Base-by-base conservation (phyloP, 2,888 invertebrate species). In the Chaitophorus viminalis region DNA sequence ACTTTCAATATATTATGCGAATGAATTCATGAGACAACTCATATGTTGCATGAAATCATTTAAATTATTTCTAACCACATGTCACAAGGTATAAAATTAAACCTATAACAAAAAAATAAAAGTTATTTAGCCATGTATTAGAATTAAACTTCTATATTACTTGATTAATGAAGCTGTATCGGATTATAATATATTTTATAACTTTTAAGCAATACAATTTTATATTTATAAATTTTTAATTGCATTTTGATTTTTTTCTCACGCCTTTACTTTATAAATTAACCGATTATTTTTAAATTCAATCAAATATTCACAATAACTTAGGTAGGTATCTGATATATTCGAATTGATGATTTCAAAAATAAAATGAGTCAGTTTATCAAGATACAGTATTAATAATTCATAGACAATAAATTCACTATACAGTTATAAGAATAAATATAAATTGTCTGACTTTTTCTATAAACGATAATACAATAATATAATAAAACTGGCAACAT, bases 161-260 rank as follows among this genome's bases (percentile, higher is more conserved):
- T 33, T 17, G 65, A 65, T n/a, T 79, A 79, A 79, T 79, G 60
- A 79, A 65, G 65, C 36, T 79, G n/a, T 79, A 65, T 65, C 6
- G 79, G 65, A n/a, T 79, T 65, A 79, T 65, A 60, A 70, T 70
- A 70, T 29, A 31, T 29, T 70, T 70, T 70, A 70, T 70, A 21
- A 33, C 54, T 14, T 33, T 46, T 25, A 54, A 25, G 11, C 54
- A 78, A 78, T 78, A 78, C 31, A 31, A 54, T 78, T 33, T 18
- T 25, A 54, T 31, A 54, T 77, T 77, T 52, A 78, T 78, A 17
- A 60, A 25, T 54, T 54, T 78, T 78, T 33, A 78, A 54, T 31
- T 54, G 21, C 6, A 78, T 78, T 33, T 33, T 78, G 54, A 78
- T 33, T 78, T 78, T 54, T 5, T 29, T 54, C 52, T 54, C 14